Conservation (phyloP, 2,888 invertebrate species). For the Patella pellucida region DNA sequence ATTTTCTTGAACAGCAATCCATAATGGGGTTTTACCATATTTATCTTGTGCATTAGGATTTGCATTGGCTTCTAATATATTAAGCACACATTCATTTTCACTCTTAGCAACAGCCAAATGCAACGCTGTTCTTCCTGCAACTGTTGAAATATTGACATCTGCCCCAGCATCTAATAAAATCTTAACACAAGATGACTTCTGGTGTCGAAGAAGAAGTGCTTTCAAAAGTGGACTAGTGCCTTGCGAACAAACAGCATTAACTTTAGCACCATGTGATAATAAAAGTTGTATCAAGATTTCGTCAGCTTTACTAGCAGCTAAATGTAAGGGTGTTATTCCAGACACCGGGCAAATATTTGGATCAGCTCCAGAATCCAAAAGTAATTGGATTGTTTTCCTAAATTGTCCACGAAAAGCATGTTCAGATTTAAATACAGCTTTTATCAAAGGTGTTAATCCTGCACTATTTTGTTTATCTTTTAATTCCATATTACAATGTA, state of each 20-base stretch:
- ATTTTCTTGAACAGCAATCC: constrained; percentile 60
- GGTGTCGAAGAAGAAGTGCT: constrained; percentile 43
- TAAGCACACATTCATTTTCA: constrained; percentile 50
- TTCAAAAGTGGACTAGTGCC: constrained; percentile 49
- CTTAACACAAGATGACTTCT: constrained; percentile 48
- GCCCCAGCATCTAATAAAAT: constrained; percentile 55
- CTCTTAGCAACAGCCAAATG: constrained; percentile 60
- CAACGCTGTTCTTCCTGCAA: constrained; percentile 49
- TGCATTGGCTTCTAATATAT: constrained; percentile 53
- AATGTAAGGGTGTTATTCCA: constrained; percentile 57
- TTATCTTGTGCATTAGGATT: constrained; percentile 53
- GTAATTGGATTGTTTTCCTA: constrained; percentile 43
- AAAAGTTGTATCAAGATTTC: constrained; percentile 46
- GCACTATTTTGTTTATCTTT: constrained; percentile 52
- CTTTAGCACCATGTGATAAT: constrained; percentile 51
- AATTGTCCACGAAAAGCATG: constrained; percentile 47
- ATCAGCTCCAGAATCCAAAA: constrained; percentile 51
- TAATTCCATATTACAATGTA: constrained; percentile 39
- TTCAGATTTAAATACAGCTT: constrained; percentile 51
- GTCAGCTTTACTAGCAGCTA: constrained; percentile 59
- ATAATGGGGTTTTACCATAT: constrained; percentile 56
- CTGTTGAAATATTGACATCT: constrained; percentile 49
- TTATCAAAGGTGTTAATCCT: constrained; percentile 56
- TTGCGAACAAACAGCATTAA: constrained; percentile 48
- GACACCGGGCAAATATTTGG: constrained; percentile 52